Evolutionary conservation across 2,888 invertebrate species (phyloP), one percentile per base, ranked within the genome.

Genomic region (Drosophila buzzatii): DNA sequence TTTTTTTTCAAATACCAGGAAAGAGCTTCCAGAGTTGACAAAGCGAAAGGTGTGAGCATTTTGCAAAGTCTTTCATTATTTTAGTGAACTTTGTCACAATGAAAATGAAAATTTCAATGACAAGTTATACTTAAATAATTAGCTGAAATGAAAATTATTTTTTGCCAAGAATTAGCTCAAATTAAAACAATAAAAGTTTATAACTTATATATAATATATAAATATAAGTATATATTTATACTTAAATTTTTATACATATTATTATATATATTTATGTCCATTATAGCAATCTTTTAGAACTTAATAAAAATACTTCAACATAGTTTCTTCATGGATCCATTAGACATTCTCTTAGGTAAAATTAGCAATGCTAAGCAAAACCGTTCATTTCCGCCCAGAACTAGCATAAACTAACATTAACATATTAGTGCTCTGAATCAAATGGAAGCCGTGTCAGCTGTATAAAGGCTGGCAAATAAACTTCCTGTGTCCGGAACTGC

Each of bases 71-170:
- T 55, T 23, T n/a, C 27, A 12, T 37, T 18, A 51, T 69, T 75
- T 75, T 44, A 70, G 47, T 57, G 44, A 56, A 14, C 16, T 44
- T 55, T 47, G 9, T 39, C 16, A 44, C 23, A 41, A 37, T 9
- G 23, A n/a, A 31, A 20, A 20, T 16, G 45, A 12, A 16, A 45
- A 18, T 35, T 44, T 44, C 37, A 10, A 57, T 31, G 42, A 41
- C 52, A 53, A 44, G 64, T 35, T 65, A 56, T 64, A 37, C 39
- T 65, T 49, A 23, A 23, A 14, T 51, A 77, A 72, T 72, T 63
- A 72, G 44, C 18, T 18, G n/a, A 18, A 20, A 14, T 7, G 1
- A 42, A 57, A 42, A 37, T 42, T 74, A 23, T 2, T 0, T 14
- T 14, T 6, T 27, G 27, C 27, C 27, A 27, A 27, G 27, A 27